These are phyloP conservation scores for Donacobius atricapilla DNA, from an alignment of 2,113 vertebrate genomes.

Conservation along the genomic window DNA sequence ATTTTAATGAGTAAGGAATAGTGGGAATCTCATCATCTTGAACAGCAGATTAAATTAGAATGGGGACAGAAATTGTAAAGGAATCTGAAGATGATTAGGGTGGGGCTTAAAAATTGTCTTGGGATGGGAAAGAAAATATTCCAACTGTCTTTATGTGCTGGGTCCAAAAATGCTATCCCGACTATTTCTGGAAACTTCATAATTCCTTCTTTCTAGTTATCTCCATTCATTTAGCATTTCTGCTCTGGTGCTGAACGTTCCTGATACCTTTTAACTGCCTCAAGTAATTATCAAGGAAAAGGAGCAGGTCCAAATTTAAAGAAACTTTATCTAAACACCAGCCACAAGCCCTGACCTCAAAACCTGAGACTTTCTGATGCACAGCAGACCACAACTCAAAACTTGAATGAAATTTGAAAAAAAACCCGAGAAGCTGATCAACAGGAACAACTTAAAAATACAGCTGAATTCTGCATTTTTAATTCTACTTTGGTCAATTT, in stretches of 20 bases:
- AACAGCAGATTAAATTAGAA: not conserved
- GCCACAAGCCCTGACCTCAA: not conserved
- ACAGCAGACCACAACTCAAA: not conserved
- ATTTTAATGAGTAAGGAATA: not conserved
- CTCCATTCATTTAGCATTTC: not conserved
- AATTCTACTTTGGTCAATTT: not conserved
- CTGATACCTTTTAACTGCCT: not conserved
- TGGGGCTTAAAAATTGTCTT: not conserved
- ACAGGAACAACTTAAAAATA: not conserved
- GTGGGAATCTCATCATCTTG: not conserved
- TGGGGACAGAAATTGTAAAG: not conserved
- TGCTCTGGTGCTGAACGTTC: not conserved
- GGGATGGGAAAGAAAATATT: rapidly evolving
- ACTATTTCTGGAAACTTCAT: not conserved
- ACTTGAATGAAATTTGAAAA: not conserved
- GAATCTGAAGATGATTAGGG: not conserved
- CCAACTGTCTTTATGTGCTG: not conserved
- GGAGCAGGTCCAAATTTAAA: not conserved
- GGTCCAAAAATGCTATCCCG: not conserved
- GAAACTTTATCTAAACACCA: not conserved
- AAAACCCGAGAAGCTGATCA: not conserved
- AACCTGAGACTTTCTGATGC: not conserved
- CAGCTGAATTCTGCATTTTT: not conserved
- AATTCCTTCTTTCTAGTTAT: not conserved
- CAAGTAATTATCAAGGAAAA: not conserved